phyloP scores from a whole-genome alignment of 2,797 vertebrate species.

The Aplochiton taeniatus region DNA sequence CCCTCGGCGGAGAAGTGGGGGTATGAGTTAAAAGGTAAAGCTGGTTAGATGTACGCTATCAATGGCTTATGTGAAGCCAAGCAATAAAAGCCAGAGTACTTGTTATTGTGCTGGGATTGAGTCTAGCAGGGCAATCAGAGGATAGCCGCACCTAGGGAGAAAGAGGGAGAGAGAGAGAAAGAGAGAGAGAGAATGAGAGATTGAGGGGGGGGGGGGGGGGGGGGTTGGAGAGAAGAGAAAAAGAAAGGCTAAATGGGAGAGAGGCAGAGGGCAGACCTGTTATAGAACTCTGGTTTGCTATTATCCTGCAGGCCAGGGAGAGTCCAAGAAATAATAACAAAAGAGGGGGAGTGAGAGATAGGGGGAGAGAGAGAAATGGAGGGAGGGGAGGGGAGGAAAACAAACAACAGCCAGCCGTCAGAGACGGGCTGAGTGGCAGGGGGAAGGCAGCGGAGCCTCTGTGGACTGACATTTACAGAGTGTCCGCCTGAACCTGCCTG shows the following conservation, averaged over 20 bases:
- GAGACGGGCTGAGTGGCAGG: slow-evolving; percentile 56
- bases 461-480: slow-evolving; percentile 75
- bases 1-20: slow-evolving; percentile 39
- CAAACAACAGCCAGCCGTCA: slow-evolving; percentile 42
- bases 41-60: slow-evolving; percentile 25
- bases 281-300: slow-evolving; percentile 49
- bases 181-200: neutral
- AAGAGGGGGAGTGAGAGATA: slow-evolving; percentile 37
- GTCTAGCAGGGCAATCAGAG: slow-evolving; percentile 5
- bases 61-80: slow-evolving; percentile 31
- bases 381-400: slow-evolving; percentile 32
- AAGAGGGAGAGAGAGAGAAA: neutral
- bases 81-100: slow-evolving; percentile 33
- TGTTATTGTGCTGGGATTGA: slow-evolving; percentile 18
- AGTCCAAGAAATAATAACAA: slow-evolving; percentile 64
- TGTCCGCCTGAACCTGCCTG: slow-evolving; percentile 62
- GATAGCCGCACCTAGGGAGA: neutral
- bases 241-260: neutral
- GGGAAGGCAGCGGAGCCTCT: slow-evolving; percentile 41
- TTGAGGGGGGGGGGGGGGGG: slow-evolving; percentile 6
- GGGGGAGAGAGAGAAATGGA: slow-evolving; percentile 29
- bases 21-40: slow-evolving; percentile 53
- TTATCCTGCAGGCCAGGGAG: slow-evolving; percentile 53
- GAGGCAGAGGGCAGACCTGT: slow-evolving; percentile 32
- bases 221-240: neutral